phyloP scores from a whole-genome alignment of 30 jellyfish, hydroid and myxozoan species.

The Cassiopea xamachana region DNA sequence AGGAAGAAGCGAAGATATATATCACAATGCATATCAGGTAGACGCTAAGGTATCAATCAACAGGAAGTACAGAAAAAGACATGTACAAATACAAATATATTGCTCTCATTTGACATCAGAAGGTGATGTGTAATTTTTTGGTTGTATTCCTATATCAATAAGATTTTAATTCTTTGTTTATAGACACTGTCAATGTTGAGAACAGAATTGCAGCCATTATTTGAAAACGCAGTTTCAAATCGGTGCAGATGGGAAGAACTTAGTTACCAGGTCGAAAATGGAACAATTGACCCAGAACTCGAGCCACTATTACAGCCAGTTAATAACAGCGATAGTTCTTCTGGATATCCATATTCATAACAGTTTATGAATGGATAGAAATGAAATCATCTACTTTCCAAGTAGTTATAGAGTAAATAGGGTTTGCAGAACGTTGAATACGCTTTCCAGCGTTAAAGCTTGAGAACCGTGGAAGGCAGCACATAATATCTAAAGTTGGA shows the following conservation, averaged over 20 bases:
- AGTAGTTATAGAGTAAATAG: background rate
- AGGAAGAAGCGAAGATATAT: too few species aligned
- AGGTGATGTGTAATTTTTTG: too few species aligned
- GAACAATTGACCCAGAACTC: constrained; percentile 81
- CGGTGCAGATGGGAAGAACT: constrained; percentile 76
- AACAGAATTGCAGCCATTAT: constrained; percentile 54
- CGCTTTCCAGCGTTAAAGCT: too few species aligned
- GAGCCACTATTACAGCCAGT: constrained; percentile 88
- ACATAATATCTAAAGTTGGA: too few species aligned
- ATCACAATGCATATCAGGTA: too few species aligned
- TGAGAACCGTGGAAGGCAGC: too few species aligned
- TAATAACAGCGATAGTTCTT: background rate
- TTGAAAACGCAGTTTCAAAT: constrained; percentile 68
- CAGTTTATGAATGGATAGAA: background rate
- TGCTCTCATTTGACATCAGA: too few species aligned
- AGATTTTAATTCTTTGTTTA: background rate
- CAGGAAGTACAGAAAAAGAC: too few species aligned
- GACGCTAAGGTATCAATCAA: too few species aligned
- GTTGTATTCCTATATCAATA: background rate
- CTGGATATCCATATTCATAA: background rate
- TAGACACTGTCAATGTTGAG: constrained; percentile 74
- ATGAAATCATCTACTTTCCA: background rate
- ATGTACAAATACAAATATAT: too few species aligned
- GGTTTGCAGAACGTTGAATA: too few species aligned
- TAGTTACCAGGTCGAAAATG: constrained; percentile 77